Conservation (phyloP, 2,113 vertebrate species). For the Sorex fumeus region DNA sequence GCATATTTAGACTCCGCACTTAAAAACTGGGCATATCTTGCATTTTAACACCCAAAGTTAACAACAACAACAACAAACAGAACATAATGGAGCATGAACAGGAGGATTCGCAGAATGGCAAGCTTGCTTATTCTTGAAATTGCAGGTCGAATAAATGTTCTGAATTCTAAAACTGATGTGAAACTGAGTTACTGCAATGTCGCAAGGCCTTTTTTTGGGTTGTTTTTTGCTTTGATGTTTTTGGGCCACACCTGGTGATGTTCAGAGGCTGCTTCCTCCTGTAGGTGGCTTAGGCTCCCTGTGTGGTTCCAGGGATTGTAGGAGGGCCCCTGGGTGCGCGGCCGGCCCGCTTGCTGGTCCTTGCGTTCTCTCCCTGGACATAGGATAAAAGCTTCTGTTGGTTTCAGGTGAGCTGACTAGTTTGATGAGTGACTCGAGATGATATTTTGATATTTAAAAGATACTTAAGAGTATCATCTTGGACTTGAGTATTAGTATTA, state of each 20-base stretch:
- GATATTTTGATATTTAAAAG: conserved; percentile 33
- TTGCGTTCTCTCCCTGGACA: too few species aligned
- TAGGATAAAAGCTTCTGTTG: conserved; percentile 48
- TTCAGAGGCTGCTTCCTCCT: too few species aligned
- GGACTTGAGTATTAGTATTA: conserved; percentile 58
- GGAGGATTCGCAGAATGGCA: conserved; percentile 38
- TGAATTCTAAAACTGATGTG: conserved; percentile 44
- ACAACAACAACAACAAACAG: background rate
- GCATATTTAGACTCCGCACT: background rate
- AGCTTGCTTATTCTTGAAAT: conserved; percentile 51
- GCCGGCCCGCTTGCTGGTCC: too few species aligned
- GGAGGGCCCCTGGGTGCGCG: too few species aligned
- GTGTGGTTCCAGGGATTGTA: too few species aligned
- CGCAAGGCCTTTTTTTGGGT: background rate
- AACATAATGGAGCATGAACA: background rate
- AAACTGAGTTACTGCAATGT: conserved; percentile 55
- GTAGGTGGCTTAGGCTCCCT: too few species aligned
- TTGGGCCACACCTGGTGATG: too few species aligned
- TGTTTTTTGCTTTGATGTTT: too few species aligned
- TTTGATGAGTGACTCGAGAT: conserved; percentile 55
- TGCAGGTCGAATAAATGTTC: conserved; percentile 59
- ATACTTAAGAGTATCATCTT: conserved; percentile 54
- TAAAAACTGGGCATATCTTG: background rate
- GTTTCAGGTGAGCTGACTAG: conserved; percentile 57
- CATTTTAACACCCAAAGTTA: background rate